Base-by-base conservation (phyloP, 2,113 vertebrate genomes). In the Verasper variegatus region DNA sequence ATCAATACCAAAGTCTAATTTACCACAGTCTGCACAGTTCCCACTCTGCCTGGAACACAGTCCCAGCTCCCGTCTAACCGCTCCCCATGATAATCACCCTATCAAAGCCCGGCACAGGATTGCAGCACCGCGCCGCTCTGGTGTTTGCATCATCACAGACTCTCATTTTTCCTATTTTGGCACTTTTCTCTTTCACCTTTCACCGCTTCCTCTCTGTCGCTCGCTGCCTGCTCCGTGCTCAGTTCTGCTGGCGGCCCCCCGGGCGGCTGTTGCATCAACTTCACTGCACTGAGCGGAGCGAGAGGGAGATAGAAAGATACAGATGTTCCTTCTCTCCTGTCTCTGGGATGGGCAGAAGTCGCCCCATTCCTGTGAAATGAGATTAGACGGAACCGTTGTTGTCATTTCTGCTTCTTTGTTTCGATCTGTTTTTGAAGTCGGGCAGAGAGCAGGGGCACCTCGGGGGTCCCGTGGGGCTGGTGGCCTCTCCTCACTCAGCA, bases 401-500 rank as follows among this genome's bases (percentile, higher is more conserved):
- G 73, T 87, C 78, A 71, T 74, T 49, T 14, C 76, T 83, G 15
- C 71, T 66, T 70, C 79, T 67, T 66, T 56, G 51, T 20, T 52
- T n/a, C 8, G 51, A 21, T 52, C 51, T 1, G 8, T 9, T n/a
- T 8, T n/a, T 78, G 49, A 62, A 78, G n/a, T 74, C 68, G 54
- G 71, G 77, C 64, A 66, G 17, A 76, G 56, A 4, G 21, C 17
- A 64, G 65, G 65, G 66, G 51, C 69, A 71, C 72, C 81, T 69
- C 68, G 37, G 75, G 75, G 66, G 78, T 74, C 69, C 59, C 69
- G 62, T 9, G 3, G 42, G 84, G 76, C 61, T 68, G 76, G 56
- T 72, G 76, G 72, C 82, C 21, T 27, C 72, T 62, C 51, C 52
- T 35, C 45, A 4, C 45, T 47, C 45, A 47, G 45, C 13, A 47